phyloP scores from a whole-genome alignment of 1,140 invertebrate genomes.

The Phortica variegata region DNA sequence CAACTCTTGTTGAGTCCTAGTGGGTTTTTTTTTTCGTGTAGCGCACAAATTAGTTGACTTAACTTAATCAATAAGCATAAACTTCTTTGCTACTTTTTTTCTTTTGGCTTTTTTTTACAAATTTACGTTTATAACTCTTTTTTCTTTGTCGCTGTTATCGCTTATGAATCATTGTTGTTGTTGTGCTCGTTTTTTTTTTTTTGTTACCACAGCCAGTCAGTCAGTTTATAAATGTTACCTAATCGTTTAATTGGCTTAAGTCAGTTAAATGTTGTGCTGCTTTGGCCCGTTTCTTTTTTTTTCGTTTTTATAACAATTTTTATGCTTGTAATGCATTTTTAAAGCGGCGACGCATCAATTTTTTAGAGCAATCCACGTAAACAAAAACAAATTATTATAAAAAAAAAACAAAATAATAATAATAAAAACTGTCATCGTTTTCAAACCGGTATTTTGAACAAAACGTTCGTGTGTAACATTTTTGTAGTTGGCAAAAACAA shows the following conservation, averaged over 20 bases:
- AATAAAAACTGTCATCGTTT: too few relatives aligned
- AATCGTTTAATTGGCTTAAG: slow-evolving; percentile 54
- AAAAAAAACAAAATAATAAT: too few relatives aligned
- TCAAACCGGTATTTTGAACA: slow-evolving; percentile 50
- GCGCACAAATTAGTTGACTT: slow-evolving; percentile 6
- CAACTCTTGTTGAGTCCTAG: too few relatives aligned
- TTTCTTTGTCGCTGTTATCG: slow-evolving; percentile 11
- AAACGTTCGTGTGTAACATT: too few relatives aligned
- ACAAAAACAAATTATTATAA: slow-evolving; percentile 11
- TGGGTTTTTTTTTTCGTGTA: slow-evolving; percentile 33
- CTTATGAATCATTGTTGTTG: slow-evolving; percentile 24
- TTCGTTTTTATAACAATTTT: slow-evolving; percentile 46
- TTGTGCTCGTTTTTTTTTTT: slow-evolving; percentile 15
- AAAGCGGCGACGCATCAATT: slow-evolving; percentile 37
- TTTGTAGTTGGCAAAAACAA: too few relatives aligned
- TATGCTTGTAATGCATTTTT: slow-evolving; percentile 47
- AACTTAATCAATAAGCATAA: background rate
- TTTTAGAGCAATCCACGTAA: slow-evolving; percentile 30
- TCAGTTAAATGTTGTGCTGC: slow-evolving; percentile 18
- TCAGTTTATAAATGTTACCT: slow-evolving; percentile 51
- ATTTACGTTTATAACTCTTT: slow-evolving; percentile 46
- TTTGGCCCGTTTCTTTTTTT: slow-evolving; percentile 35
- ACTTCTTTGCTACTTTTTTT: slow-evolving; percentile 3
- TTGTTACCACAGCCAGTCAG: too few relatives aligned
- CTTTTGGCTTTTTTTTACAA: slow-evolving; percentile 24